Conservation (phyloP, 37 sponge, comb jelly and placozoan species). For the Lycopodina hypogea region DNA sequence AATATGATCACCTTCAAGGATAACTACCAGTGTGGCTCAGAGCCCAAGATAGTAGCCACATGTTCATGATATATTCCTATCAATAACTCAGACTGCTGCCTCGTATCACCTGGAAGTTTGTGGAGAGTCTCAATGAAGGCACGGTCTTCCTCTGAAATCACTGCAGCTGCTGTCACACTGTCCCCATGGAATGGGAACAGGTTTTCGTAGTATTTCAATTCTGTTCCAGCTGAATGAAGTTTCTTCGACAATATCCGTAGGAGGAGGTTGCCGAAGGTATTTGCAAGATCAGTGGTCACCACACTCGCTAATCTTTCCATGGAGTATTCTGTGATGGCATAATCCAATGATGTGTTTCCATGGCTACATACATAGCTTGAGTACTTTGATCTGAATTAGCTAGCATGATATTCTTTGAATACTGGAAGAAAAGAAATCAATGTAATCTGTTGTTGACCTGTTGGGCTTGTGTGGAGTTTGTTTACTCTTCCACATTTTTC, state of each 20-base stretch:
- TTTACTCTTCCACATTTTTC: no score
- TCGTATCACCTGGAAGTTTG: slow-evolving; percentile 23
- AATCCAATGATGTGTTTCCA: no score
- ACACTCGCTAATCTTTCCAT: slow-evolving; percentile 39
- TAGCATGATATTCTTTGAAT: no score
- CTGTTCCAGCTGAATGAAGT: slow-evolving; percentile 14
- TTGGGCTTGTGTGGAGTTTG: no score
- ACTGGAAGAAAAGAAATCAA: no score
- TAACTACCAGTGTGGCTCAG: no score
- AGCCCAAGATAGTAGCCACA: no score
- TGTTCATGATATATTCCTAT: no score
- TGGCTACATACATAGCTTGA: neutral
- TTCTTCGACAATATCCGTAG: slow-evolving; percentile 47
- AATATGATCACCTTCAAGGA: no score
- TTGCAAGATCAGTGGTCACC: slow-evolving; percentile 61
- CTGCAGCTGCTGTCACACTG: neutral
- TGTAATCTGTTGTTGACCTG: no score
- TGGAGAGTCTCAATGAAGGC: slow-evolving; percentile 20
- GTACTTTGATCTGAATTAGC: neutral
- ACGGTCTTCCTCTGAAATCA: slow-evolving; percentile 17
- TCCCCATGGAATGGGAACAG: neutral
- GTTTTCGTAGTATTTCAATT: neutral
- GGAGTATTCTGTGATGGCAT: slow-evolving; percentile 50
- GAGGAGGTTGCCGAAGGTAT: slow-evolving; percentile 78
- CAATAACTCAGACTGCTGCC: no score